Base-by-base conservation (phyloP, 1,140 invertebrate species). In the Danaus melanippus region DNA sequence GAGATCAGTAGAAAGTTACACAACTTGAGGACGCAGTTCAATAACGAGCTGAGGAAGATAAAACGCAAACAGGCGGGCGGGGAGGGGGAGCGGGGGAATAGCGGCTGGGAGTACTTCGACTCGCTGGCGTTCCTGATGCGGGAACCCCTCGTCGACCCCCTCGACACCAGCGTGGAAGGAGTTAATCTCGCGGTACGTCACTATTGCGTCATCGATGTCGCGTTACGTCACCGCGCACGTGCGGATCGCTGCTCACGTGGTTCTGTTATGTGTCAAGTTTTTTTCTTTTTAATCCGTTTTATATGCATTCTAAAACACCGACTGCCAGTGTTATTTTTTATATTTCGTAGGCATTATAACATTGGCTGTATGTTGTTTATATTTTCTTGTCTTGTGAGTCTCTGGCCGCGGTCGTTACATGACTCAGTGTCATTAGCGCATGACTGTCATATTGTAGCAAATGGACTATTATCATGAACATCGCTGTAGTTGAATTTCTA, bases 71-170 rank as follows among this genome's bases (percentile, higher is more conserved):
- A 72, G 53, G 53, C 63, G 12, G 74, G 59, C n/a, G 74, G 60
- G 12, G 71, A 67, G 32, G 64, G 60, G 39, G 39, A 56, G 15
- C 60, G 60, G 50, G 66, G 48, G 50, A 62, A 58, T 10, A 83
- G 77, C 54, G 69, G 80, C 40, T 86, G 84, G 84, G 82, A 85
- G 60, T 84, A 86, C 46, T 86, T 86, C 61, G 84, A 86, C 50
- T 67, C 79, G 46, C 65, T 86, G 11, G 67, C 69, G 49, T 86
- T 85, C 45, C 64, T 86, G 43, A 54, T 79, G 55, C 71, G 72
- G 17, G 60, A 67, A 50, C 71, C 74, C 45, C 44, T 58, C 32
- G 56, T 49, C 48, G 75, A 80, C 57, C 62, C 76, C 39, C 59
- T 73, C 44, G 74, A 82, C 11, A 57, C 46, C 42, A 54, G 2